Base-by-base conservation (phyloP, 2,113 vertebrate species). In the Heterotilapia buettikoferi region DNA sequence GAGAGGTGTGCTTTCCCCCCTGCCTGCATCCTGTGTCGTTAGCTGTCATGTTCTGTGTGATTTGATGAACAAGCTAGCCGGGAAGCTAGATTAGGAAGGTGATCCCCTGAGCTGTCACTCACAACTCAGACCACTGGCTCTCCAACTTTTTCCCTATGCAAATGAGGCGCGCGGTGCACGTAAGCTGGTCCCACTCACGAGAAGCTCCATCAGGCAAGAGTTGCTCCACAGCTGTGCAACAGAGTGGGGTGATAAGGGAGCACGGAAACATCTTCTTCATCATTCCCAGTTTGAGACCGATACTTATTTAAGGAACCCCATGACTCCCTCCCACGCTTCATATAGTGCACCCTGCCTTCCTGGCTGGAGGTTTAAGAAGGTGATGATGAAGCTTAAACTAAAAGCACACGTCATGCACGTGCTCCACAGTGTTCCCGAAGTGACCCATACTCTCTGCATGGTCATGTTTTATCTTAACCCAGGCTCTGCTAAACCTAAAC, bases 11-110 rank as follows among this genome's bases (percentile, higher is more conserved):
- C 7, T 36, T 63, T 33, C 3, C 36, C 19, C 13, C 78, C 36
- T 52, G 18, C 61, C 6, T 71, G 83, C 9, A 26, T 68, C 43
- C 4, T 45, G 82, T 73, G 86, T 33, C 73, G 6, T 84, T 85
- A 52, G 83, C 84, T 85, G 61, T 63, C 50, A 45, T 76, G 43
- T 33, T 68, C 50, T 26, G 54, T 88, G 7, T 90, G 54, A 78
- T 81, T 56, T 84, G 40, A 90, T 85, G 81, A 80, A 36, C 16
- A 85, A 45, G 90, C 87, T 91, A 92, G 73, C 89, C 47, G 68
- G 24, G 79, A 82, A 73, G 85, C 83, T 84, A 73, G 53, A 85
- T 43, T 2, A 16, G 14, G 52, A 19, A 73, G 38, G 8, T 50
- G 10, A 84, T 31, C 82, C n/a, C 26, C 31, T 4, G 80, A 66